Evolutionary conservation across 1,140 invertebrate species (phyloP), one percentile per base, ranked within the genome.

Genomic region (Leptestheria dahalacensis): DNA sequence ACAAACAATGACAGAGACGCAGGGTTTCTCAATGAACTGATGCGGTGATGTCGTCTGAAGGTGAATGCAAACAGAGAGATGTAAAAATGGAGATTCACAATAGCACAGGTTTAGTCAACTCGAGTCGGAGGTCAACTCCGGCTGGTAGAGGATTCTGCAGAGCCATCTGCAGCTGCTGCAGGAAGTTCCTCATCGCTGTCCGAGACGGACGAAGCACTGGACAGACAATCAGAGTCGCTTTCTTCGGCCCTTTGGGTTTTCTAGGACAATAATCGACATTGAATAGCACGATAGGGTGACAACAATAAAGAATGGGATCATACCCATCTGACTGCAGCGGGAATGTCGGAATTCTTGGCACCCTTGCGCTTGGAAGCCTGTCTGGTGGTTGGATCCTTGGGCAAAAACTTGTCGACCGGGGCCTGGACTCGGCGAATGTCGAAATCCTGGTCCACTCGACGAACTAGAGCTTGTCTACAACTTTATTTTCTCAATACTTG

Each of bases 381-480:
- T 33, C 49, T 52, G 2, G 48, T 15, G 10, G 48, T 26, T 41
- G 49, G 25, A 12, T 33, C 50, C 29, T 52, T 60, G 1, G 73
- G 71, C 29, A 75, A 63, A 62, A 74, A 76, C 64, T 73, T 75
- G 52, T 76, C 73, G n/a, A 70, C 68, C 49, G 69, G 60, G 23
- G 69, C 62, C 60, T 71, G 66, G 15, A 79, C 76, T 60, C 77
- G 69, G 26, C 77, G 67, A 51, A 78, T 75, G 67, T 79, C 78
- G 69, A 79, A 79, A 64, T 79, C 77, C 66, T 79, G 78, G 65
- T 79, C 77, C 21, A 79, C 71, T 68, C 76, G 73, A 10, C 74
- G 76, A 11, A 79, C 71, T 12, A 60, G 20, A 18, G 58, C 48
- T 51, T 50, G 75, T 74, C 66, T 77, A 72, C 48, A 76, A 64